Evolutionary conservation across 1,140 invertebrate species (phyloP).

Genomic region (Caenorhabditis elegans): WBcel235 BX284606.5:5950001-5950500

Average conservation of each 20-base stretch:
- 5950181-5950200: background rate
- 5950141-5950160: background rate
- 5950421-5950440: no score
- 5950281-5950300: no score
- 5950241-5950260: background rate
- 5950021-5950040: background rate
- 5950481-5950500: no score
- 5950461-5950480: no score
- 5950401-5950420: no score
- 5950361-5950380: no score
- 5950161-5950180: no score
- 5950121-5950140: background rate
- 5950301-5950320: background rate
- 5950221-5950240: background rate
- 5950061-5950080: background rate
- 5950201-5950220: background rate
- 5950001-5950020: background rate
- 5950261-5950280: background rate
- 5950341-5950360: background rate
- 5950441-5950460: no score
- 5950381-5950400: no score
- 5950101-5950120: conserved; percentile 5
- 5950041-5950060: background rate
- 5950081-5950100: background rate
- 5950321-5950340: background rate